phyloP scores from a whole-genome alignment of 2,888 invertebrate genomes.

The Acholoe squamosa region DNA sequence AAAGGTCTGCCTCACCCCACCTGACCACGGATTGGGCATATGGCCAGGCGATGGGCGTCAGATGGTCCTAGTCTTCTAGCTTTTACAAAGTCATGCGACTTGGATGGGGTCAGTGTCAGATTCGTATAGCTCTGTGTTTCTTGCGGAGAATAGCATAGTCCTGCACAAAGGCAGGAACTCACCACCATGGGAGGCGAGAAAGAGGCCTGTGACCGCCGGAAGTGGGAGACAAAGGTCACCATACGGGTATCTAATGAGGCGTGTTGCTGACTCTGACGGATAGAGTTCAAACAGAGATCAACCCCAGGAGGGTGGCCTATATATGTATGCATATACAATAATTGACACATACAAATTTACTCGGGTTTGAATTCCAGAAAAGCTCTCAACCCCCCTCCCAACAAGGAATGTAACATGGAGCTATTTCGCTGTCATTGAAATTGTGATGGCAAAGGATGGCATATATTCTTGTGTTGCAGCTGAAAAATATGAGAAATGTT shows the following conservation, averaged over 20 bases:
- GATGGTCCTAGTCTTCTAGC: neutral
- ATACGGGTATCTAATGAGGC: constrained; percentile 27
- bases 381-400: too few relatives aligned
- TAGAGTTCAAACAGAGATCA: constrained; percentile 21
- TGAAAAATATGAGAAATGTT: too few relatives aligned
- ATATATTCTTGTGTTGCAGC: too few relatives aligned
- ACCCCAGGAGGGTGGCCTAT: neutral
- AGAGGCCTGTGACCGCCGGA: neutral
- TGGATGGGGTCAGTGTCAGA: constrained; percentile 20
- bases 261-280: neutral
- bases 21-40: constrained; percentile 13
- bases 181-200: constrained; percentile 5
- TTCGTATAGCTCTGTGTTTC: neutral
- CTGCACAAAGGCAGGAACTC: constrained; percentile 5
- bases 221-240: constrained; percentile 28
- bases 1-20: neutral
- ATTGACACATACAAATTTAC: neutral
- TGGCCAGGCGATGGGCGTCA: neutral
- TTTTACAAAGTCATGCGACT: constrained; percentile 32
- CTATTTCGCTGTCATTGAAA: too few relatives aligned
- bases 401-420: too few relatives aligned
- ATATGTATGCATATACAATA: neutral
- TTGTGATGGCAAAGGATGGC: too few relatives aligned
- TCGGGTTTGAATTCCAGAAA: too few relatives aligned
- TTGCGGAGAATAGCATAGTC: neutral